A percentile compares a stretch with the other conserved stretches of the same genome.
Conservation (phyloP, 2,888 invertebrate species). For the Chaitophorus viminalis region DNA sequence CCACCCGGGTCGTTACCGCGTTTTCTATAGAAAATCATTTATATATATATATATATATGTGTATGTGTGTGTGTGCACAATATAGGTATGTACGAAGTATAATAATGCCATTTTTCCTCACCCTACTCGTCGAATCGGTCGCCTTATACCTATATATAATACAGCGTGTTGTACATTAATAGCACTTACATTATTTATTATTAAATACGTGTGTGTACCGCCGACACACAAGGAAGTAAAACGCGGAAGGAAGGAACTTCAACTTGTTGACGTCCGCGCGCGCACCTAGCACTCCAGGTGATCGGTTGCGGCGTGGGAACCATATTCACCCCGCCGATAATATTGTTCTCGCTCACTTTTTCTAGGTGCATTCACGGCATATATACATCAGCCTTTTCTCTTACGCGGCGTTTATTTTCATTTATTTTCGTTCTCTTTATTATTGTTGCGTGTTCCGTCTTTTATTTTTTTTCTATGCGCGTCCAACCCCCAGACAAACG, state of each 20-base stretch:
- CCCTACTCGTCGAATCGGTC: neutral
- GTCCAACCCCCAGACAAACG: neutral
- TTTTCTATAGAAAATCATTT: neutral
- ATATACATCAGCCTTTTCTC: neutral
- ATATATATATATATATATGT: no score
- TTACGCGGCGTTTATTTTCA: conserved; percentile 14
- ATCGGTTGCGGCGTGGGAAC: conserved; percentile 55
- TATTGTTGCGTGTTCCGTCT: neutral
- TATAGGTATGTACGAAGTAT: neutral
- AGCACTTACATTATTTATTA: no score
- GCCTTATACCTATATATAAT: no score
- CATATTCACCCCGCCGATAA: conserved; percentile 7
- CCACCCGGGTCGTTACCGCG: neutral
- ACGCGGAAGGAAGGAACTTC: conserved; percentile 54
- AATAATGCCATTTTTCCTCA: conserved; percentile 37
- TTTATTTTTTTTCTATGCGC: neutral
- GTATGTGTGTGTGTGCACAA: no score
- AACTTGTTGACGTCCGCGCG: conserved; percentile 58
- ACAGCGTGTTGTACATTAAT: neutral
- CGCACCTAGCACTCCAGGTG: conserved; percentile 47
- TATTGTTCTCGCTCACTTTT: conserved; percentile 38
- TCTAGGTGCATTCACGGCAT: neutral
- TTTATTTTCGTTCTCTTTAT: neutral
- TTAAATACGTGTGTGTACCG: no score
- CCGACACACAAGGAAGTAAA: conserved; percentile 13